Evolutionary conservation across 2,797 vertebrate genomes (phyloP).

Genomic region (Eulemur rubriventer): DNA sequence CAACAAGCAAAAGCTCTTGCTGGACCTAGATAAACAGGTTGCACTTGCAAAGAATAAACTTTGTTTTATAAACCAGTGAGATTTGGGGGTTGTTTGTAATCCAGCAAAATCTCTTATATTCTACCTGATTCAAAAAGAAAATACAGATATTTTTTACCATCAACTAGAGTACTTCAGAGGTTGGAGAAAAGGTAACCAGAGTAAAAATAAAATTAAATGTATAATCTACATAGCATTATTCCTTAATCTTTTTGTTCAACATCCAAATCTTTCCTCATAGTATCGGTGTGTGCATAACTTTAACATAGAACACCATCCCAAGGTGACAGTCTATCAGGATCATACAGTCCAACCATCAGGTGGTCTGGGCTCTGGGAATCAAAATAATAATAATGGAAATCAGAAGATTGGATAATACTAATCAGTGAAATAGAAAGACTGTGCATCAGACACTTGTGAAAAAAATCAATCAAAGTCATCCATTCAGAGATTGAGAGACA

Average conservation of each 20-base stretch:
- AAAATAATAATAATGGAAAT: background rate
- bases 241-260: background rate
- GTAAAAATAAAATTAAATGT: background rate
- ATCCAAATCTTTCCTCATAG: background rate
- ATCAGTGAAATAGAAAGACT: background rate
- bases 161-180: background rate
- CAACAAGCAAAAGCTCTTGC: background rate
- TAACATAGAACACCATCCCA: background rate
- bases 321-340: background rate
- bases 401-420: background rate
- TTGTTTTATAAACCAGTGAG: background rate
- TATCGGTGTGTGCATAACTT: background rate
- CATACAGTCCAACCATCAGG: accelerated
- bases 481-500: background rate
- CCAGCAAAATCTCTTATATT: background rate
- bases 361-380: accelerated
- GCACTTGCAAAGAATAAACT: background rate
- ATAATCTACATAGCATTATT: background rate
- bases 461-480: background rate
- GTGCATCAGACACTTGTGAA: background rate
- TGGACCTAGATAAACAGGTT: background rate
- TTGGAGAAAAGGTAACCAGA: background rate
- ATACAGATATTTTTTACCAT: background rate
- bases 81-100: background rate
- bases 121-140: background rate